Evolutionary conservation across 2,888 invertebrate genomes (phyloP).

Genomic region (Erebia aethiops): DNA sequence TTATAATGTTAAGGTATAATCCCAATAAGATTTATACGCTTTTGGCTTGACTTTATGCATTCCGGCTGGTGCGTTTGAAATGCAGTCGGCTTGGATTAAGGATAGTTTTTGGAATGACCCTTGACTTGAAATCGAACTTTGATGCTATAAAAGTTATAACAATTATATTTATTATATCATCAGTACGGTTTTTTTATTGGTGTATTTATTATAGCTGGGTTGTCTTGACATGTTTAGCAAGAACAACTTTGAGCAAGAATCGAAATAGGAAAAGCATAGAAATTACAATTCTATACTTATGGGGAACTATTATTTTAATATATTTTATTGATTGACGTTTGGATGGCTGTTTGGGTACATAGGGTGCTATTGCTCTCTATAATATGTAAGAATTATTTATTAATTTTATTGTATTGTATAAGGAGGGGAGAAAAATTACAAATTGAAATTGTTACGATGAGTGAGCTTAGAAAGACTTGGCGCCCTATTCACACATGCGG

Average conservation of each 20-base stretch:
- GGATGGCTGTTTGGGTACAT: slow-evolving; percentile 8
- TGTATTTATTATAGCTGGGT: slow-evolving; percentile 55
- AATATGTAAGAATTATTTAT: slow-evolving; percentile 30
- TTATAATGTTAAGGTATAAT: slow-evolving; percentile 66
- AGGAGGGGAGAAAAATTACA: background rate
- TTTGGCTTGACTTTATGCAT: slow-evolving; percentile 77
- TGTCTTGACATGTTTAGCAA: slow-evolving; percentile 71
- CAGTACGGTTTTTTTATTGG: slow-evolving; percentile 10
- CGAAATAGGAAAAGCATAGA: background rate
- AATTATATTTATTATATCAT: background rate
- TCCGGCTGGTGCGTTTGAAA: slow-evolving; percentile 76
- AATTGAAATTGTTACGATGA: slow-evolving; percentile 12
- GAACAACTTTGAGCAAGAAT: slow-evolving; percentile 62
- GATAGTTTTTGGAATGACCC: slow-evolving; percentile 19
- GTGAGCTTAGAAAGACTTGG: slow-evolving; percentile 8
- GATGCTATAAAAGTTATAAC: background rate
- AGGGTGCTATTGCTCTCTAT: slow-evolving; percentile 28
- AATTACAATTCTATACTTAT: background rate
- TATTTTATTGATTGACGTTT: background rate
- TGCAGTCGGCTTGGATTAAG: slow-evolving; percentile 23
- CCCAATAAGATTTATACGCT: slow-evolving; percentile 76
- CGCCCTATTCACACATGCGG: background rate
- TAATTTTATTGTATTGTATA: slow-evolving; percentile 17
- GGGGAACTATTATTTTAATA: slow-evolving; percentile 11
- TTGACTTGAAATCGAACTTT: slow-evolving; percentile 18